phyloP scores from a whole-genome alignment of 30 jellyfish, hydroid and myxozoan genomes.

The Morbakka virulenta region DNA sequence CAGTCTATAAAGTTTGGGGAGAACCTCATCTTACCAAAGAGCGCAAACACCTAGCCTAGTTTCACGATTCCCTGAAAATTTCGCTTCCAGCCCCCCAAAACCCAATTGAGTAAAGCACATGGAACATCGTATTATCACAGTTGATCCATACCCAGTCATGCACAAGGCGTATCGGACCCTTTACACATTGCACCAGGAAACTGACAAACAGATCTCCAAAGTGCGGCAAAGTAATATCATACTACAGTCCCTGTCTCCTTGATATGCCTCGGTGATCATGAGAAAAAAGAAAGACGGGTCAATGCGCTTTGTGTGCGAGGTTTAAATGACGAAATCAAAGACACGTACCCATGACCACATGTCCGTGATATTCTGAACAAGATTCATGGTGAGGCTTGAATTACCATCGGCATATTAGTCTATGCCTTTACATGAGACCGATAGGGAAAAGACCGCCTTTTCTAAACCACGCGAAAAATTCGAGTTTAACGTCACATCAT shows the following conservation, averaged over 20 bases:
- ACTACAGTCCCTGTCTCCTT: constrained; percentile 38
- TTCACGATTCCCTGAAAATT: neutral
- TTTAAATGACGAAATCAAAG: constrained; percentile 12
- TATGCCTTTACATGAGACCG: constrained; percentile 26
- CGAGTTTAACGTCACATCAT: no score
- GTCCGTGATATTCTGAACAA: constrained; percentile 13
- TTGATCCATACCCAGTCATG: constrained; percentile 17
- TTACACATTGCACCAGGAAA: constrained; percentile 9
- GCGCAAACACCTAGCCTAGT: neutral
- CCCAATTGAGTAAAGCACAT: constrained; percentile 10
- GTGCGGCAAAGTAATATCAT: constrained; percentile 25
- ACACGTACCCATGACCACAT: constrained; percentile 20
- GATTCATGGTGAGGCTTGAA: constrained; percentile 17
- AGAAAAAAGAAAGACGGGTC: constrained; percentile 25
- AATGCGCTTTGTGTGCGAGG: constrained; percentile 45
- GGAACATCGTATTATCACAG: constrained; percentile 15
- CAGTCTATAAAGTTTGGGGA: neutral
- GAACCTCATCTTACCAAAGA: neutral
- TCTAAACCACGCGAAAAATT: constrained; percentile 35
- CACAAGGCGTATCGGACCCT: constrained; percentile 21
- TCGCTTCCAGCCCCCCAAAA: constrained; percentile 48
- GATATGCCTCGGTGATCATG: constrained; percentile 36
- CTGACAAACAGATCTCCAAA: constrained; percentile 7
- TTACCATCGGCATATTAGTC: constrained; percentile 27
- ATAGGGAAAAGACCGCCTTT: constrained; percentile 32